phyloP scores from a whole-genome alignment of 1,140 invertebrate genomes.

The Spodoptera litura region DNA sequence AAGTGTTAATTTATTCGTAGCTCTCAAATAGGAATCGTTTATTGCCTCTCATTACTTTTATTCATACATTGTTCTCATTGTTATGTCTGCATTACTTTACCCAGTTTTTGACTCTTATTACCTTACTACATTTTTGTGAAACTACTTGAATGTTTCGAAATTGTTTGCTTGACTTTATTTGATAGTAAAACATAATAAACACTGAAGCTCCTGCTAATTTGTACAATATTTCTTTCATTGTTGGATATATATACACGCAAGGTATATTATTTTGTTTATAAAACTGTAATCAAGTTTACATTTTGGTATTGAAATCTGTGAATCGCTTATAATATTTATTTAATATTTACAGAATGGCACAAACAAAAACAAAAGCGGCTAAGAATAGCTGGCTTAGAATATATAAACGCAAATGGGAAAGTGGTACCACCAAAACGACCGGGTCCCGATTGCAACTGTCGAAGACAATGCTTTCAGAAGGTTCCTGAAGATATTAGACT shows the following conservation, averaged over 20 bases:
- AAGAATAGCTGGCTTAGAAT: conserved; percentile 86
- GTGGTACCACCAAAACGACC: conserved; percentile 84
- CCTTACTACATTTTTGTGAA: conserved; percentile 81
- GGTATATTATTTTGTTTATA: too few relatives aligned
- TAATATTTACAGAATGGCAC: conserved; percentile 85
- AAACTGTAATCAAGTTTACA: too few relatives aligned
- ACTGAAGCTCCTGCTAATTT: background rate
- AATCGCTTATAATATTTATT: conserved; percentile 12
- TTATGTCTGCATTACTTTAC: conserved; percentile 47
- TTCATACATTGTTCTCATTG: background rate
- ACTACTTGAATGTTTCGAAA: conserved; percentile 18
- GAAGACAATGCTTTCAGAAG: conserved; percentile 85
- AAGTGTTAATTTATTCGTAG: conserved; percentile 44
- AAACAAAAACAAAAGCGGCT: conserved; percentile 87
- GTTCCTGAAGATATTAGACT: conserved; percentile 84
- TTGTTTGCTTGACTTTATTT: conserved; percentile 16
- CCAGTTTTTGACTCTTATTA: conserved; percentile 81
- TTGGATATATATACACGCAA: background rate
- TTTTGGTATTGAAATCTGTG: too few relatives aligned
- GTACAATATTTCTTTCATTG: background rate
- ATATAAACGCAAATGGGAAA: conserved; percentile 87
- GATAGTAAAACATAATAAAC: conserved; percentile 8
- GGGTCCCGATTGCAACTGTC: conserved; percentile 86
- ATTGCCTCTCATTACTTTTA: background rate
- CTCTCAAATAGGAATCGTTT: background rate